Conservation (phyloP, 2,113 vertebrate species). For the Galemys pyrenaicus region DNA sequence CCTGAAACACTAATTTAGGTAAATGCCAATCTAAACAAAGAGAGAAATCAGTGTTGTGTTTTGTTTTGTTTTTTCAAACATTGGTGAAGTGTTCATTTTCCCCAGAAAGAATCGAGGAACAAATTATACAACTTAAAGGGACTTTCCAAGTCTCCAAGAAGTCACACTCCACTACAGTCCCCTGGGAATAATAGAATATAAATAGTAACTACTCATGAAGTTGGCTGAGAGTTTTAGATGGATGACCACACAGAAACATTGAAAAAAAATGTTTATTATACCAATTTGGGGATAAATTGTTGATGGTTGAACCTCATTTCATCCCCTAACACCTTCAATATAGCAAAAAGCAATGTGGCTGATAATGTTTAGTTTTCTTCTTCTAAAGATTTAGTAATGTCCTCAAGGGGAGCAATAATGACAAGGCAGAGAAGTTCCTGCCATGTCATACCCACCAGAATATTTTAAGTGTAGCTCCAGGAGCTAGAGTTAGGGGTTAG, state of each 20-base stretch:
- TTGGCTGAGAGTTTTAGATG: not conserved
- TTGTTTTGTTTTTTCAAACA: not conserved
- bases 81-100: not conserved
- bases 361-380: not conserved
- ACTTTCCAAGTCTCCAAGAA: not conserved
- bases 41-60: not conserved
- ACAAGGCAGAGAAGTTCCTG: not conserved
- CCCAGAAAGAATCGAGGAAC: not conserved
- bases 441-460: not conserved
- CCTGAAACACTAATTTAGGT: conserved; percentile 26
- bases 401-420: not conserved
- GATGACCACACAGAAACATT: not conserved
- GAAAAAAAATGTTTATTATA: not conserved
- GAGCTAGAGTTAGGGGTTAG: not conserved
- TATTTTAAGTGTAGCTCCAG: not conserved
- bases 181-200: not conserved
- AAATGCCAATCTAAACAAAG: conserved; percentile 40
- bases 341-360: not conserved
- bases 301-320: not conserved
- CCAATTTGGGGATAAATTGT: not conserved
- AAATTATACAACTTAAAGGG: not conserved
- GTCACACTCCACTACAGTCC: not conserved
- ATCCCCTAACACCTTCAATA: not conserved
- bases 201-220: conserved; percentile 24
- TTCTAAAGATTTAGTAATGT: not conserved